Conservation (phyloP, 2,797 vertebrate species). For the Lates japonicus region DNA sequence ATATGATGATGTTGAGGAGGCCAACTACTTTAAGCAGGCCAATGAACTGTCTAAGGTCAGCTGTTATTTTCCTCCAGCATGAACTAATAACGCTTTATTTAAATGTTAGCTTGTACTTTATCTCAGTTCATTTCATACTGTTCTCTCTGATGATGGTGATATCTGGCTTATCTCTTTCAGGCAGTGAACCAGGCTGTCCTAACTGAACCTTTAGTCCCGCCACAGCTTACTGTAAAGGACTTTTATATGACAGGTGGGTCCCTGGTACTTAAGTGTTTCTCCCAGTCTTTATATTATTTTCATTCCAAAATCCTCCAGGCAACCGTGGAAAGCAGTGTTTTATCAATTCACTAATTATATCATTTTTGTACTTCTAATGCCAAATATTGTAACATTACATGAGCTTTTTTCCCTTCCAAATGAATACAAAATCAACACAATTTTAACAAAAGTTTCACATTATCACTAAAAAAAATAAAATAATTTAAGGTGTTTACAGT, state of each 20-base stretch:
- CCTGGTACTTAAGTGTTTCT: neutral
- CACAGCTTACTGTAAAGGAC: conserved; percentile 92
- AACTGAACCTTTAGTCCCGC: conserved; percentile 88
- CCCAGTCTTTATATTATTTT: neutral
- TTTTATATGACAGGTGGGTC: conserved; percentile 94
- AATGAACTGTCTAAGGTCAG: conserved; percentile 91
- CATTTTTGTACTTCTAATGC: neutral
- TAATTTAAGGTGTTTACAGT: neutral
- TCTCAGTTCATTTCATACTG: conserved; percentile 19
- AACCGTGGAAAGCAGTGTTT: neutral
- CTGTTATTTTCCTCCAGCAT: conserved; percentile 34
- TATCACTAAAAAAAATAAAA: neutral
- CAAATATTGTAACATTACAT: neutral
- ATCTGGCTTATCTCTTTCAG: conserved; percentile 77
- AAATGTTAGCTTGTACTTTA: conserved; percentile 2
- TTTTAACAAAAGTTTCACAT: neutral
- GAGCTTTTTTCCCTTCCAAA: neutral
- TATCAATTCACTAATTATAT: neutral
- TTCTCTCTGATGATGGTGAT: conserved; percentile 11
- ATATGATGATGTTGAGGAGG: conserved; percentile 91
- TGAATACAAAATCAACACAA: neutral
- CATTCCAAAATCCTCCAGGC: neutral
- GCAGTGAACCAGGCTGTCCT: conserved; percentile 88
- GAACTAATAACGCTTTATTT: conserved; percentile 11
- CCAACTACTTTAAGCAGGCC: conserved; percentile 93